A percentile compares a stretch with the other conserved stretches of the same genome.
Evolutionary conservation across 2,888 invertebrate species (phyloP).

Genomic region (Rhodophaea formosa): DNA sequence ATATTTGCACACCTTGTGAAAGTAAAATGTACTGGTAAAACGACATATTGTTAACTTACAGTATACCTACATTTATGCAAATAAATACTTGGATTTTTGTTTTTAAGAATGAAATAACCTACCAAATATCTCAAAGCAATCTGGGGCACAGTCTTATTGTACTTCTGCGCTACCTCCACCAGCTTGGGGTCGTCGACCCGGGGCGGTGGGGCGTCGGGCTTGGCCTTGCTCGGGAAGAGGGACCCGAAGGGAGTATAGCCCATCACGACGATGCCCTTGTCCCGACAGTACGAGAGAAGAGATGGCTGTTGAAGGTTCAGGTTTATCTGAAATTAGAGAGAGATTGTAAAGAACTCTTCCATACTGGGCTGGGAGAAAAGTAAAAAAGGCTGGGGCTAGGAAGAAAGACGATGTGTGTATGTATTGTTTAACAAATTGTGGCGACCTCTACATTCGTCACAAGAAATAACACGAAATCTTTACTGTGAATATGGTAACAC

Average conservation of each 20-base stretch:
- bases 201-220: slow-evolving; percentile 72
- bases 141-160: slow-evolving; percentile 84
- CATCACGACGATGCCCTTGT: slow-evolving; percentile 83
- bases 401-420: too few relatives aligned
- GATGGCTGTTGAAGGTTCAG: slow-evolving; percentile 87
- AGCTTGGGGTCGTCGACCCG: slow-evolving; percentile 78
- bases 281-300: slow-evolving; percentile 84
- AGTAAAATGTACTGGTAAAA: too few relatives aligned
- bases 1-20: too few relatives aligned
- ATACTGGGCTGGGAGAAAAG: too few relatives aligned
- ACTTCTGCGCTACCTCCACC: slow-evolving; percentile 78
- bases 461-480: too few relatives aligned
- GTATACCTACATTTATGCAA: too few relatives aligned
- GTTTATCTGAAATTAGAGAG: slow-evolving; percentile 55
- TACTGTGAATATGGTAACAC: too few relatives aligned
- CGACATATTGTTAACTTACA: too few relatives aligned
- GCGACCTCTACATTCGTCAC: too few relatives aligned
- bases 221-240: slow-evolving; percentile 65
- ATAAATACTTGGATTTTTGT: too few relatives aligned
- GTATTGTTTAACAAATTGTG: too few relatives aligned
- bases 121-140: slow-evolving; percentile 84
- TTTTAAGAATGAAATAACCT: slow-evolving; percentile 33
- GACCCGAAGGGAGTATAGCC: slow-evolving; percentile 89
- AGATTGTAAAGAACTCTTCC: neutral
- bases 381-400: too few relatives aligned